Base-by-base conservation (phyloP, 2,113 vertebrate species). In the Macroglossus sobrinus region DNA sequence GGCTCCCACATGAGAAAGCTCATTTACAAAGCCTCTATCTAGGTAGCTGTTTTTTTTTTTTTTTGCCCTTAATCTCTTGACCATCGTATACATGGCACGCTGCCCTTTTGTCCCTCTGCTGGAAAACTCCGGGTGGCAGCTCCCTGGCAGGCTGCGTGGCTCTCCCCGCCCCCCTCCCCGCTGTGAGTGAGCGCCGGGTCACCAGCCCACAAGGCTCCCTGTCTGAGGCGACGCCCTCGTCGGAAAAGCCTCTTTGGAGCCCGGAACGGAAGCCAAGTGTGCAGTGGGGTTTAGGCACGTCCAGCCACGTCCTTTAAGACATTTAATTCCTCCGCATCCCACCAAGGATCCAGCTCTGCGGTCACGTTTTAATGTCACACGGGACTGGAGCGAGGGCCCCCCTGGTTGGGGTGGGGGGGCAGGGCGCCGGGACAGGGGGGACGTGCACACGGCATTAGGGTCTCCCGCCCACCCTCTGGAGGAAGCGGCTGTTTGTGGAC, bases 61-160 rank as follows among this genome's bases (percentile, higher is more conserved):
- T n/a, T n/a, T n/a, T n/a, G n/a, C 57, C 84, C 47, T 71, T 97
- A 79, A 95, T 96, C 92, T 95, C 90, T 89, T 76, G 74, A 93
- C 69, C 2, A 0, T 84, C 93, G 78, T 79, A 35, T 92, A 75
- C 21, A 66, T 94, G 95, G 71, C 92, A 78, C 63, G 47, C 75
- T 94, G 95, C 87, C 94, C 95, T 93, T 22, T 76, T 81, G 79
- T 80, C 47, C 55, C 76, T 80, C 38, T 13, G 86, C 40, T 95
- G 96, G 95, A 95, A 91, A 96, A 64, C 79, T 72, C 85, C 79
- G 68, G 68, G 57, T 43, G 81, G 79, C 69, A 68, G 69, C 71
- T 72, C 33, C 69, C 75, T 24, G 87, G 72, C 33, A 33, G 43
- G 55, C 75, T 53, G 35, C 1, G 0, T 0, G 8, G 55, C 40